These are phyloP conservation scores for Sturnus vulgaris DNA, from an alignment of 2,113 vertebrate genomes.

Conservation along the genomic window DNA sequence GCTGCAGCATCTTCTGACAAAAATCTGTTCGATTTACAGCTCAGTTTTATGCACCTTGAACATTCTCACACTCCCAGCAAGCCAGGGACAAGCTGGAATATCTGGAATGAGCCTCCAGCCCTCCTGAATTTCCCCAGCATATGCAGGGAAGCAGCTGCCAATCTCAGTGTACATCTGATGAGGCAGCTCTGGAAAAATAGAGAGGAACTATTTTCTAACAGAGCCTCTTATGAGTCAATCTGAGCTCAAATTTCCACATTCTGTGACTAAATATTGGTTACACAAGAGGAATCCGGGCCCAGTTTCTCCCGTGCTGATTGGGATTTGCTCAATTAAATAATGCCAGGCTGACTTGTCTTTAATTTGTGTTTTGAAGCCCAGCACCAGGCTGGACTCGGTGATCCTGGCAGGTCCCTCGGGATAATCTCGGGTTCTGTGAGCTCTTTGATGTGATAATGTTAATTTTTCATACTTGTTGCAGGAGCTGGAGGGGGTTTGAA, in stretches of 20 bases:
- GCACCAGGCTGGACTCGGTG: fast-evolving
- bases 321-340: background rate
- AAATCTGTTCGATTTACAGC: background rate
- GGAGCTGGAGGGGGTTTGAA: background rate
- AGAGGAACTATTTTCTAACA: conserved; percentile 34
- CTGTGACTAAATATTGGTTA: background rate
- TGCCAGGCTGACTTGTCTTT: background rate
- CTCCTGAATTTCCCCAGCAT: background rate
- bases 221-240: background rate
- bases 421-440: background rate
- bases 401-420: background rate
- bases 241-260: background rate
- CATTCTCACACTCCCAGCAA: background rate
- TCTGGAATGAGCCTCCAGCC: conserved; percentile 1
- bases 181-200: background rate
- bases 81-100: background rate
- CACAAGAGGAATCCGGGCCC: background rate
- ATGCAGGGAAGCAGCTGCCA: conserved; percentile 39
- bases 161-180: background rate
- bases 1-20: background rate
- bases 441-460: background rate
- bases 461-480: background rate
- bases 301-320: background rate
- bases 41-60: background rate
- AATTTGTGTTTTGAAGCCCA: background rate